Evolutionary conservation across 2,888 invertebrate genomes (phyloP), one percentile per base, ranked within the genome.

Genomic region (Melolontha melolontha): DNA sequence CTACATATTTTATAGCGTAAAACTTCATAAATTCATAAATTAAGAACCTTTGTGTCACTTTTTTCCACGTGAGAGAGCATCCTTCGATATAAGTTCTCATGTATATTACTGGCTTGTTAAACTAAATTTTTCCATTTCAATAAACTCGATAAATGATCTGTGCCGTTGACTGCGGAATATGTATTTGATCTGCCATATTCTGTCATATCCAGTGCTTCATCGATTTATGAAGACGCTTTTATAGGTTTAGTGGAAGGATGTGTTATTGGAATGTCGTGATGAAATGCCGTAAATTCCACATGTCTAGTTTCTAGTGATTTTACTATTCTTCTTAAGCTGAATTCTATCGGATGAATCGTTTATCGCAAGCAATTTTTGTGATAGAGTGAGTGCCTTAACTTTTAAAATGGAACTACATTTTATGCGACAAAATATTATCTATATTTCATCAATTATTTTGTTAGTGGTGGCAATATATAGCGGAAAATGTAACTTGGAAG

Each of bases 51-150:
- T 6, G 34, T 5, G 10, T 34, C 2, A 4, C 14, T 29, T 27
- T 14, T 16, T 59, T 34, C 22, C 47, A 59, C 47, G 8, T 59
- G 29, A 59, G n/a, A 12, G 11, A 16, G 2, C 16, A 8, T 44
- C n/a, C 12, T 34, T 47, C 16, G 14, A 44, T 59, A 47, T 34
- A 34, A 16, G 29, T 44, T 44, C 57, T 47, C 29, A 34, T 47
- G 29, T 34, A 34, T 29, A 47, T 27, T 59, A 47, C 59, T 47
- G 29, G 29, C 59, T 59, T 59, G 59, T 59, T 59, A 59, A 59
- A 59, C 47, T 59, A 59, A 59, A 59, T 59, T 47, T 44, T 59
- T 59, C 59, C 59, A 29, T 47, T 47, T 44, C 59, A 59, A 47
- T 59, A 59, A 59, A 41, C 34, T 47, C 47, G 47, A 59, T 14